Conservation (phyloP, 2,888 invertebrate species). For the Priapulus caudatus region DNA sequence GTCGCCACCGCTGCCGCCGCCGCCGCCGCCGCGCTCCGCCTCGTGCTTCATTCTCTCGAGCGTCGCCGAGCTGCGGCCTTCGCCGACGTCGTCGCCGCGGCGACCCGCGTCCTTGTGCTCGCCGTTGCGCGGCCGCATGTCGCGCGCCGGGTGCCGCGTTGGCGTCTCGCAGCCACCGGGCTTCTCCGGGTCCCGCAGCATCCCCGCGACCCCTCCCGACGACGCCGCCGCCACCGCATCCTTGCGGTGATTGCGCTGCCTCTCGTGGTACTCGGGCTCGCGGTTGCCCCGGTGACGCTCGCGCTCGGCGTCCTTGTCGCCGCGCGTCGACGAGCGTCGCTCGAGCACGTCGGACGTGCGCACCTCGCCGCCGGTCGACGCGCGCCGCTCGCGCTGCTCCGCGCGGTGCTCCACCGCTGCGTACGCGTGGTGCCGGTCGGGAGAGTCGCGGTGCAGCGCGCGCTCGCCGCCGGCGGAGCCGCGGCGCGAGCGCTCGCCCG, state of each 20-base stretch:
- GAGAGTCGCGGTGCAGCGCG: constrained; percentile 13
- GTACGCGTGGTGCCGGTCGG: constrained; percentile 10
- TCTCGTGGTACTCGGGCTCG: neutral
- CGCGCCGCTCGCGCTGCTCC: constrained; percentile 7
- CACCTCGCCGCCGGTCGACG: neutral
- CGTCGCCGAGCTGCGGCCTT: neutral
- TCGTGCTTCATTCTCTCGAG: neutral
- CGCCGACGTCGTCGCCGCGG: neutral
- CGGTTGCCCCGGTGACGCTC: constrained; percentile 7
- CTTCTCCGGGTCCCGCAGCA: neutral
- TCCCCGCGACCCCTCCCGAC: neutral
- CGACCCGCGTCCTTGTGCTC: neutral
- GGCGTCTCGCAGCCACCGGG: neutral
- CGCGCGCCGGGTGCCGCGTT: neutral
- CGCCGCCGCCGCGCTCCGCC: neutral
- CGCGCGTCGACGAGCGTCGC: constrained; percentile 5
- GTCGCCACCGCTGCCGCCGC: too few relatives aligned
- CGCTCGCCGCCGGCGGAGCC: neutral
- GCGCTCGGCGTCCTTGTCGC: constrained; percentile 4
- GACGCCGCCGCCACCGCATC: neutral
- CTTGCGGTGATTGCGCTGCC: neutral
- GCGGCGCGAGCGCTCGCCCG: constrained; percentile 7
- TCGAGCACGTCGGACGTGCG: constrained; percentile 8
- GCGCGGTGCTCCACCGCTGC: constrained; percentile 9
- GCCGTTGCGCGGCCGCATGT: neutral